Evolutionary conservation across 2,113 vertebrate species (phyloP), one percentile per base, ranked within the genome.

Genomic region (Eupsittula cactorum): DNA sequence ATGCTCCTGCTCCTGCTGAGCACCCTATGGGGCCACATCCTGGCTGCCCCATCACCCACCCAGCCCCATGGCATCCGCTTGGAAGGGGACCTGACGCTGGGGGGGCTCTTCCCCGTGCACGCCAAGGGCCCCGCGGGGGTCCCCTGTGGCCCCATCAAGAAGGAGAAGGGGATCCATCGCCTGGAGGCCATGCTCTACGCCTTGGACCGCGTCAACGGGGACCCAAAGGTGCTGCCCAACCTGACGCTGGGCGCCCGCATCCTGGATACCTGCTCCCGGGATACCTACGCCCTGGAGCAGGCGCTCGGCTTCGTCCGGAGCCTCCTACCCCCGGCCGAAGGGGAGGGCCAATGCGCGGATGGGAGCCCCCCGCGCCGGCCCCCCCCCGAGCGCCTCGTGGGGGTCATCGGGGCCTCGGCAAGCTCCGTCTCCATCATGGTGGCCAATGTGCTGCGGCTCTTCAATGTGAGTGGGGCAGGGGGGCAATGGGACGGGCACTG

Each of bases 121-220:
- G 98, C 99, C 27, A 97, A 98, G 31, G 99, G 99, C 5, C 98
- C 98, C 0, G 98, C 98, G 0, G 99, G 99, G 10, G 90, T 98
- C 8, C 97, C 99, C 3, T 99, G 99, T 8, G 99, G 99, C 2
- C 97, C 98, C 8, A 92, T 99, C 31, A 99, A 99, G 97, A 98
- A 98, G 80, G 99, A 99, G 89, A 99, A 99, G 88, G 99, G 99
- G 3, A 98, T 99, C 91, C 99, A 99, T 57, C 98, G 99, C 15
- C 96, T 99, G 95, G 99, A 99, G 91, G 99, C 99, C 91, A 99
- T 99, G 99, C 94, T 99, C 53, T 99, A 99, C 11, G 99, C 99
- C 23, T 88, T 99, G 96, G 99, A 99, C 93, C 98, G 98, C 71
- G 98, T 99, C 62, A 99, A 99, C 95, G 98, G 98, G 1, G 99